Evolutionary conservation across 2,797 vertebrate genomes (phyloP), one percentile per base, ranked within the genome.

Genomic region (Xiphorhynchus erythropygius): DNA sequence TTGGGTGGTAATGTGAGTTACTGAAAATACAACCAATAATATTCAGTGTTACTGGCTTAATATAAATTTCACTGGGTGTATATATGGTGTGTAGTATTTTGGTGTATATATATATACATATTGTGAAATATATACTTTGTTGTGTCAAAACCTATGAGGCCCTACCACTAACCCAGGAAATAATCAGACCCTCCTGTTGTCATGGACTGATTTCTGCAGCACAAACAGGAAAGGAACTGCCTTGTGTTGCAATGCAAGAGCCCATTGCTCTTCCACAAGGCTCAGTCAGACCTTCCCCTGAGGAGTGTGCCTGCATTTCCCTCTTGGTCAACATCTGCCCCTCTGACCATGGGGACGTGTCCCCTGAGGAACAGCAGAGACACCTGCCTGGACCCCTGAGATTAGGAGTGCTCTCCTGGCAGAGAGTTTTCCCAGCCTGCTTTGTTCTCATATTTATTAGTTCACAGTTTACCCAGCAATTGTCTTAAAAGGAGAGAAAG

Each of bases 151-250:
- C 14, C 23, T 42, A 25, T 3, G 13, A 71, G 19, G 11, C 17
- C 12, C 13, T 47, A 15, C 13, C 33, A 21, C 21, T 6, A 13
- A 55, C 21, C 23, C 37, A 53, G 53, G 41, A 50, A 56, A 56
- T 47, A 63, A 52, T 5, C 19, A 33, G 57, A 10, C 37, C 7
- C 15, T 64, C 1, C 28, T 89, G 35, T 71, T 65, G 7, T 2
- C 49, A 33, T 0, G 0, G n/a, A 11, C 2, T 3, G 13, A 1
- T 30, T 84, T 77, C 60, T 80, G 24, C 35, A 63, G 15, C 2
- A 5, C 25, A 60, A 76, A 25, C 70, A 74, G 55, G 46, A 49
- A 60, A 71, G 46, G 33, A 64, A 2, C 37, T 80, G 50, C 33
- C 47, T 71, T 32, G 39, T 24, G 3, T 33, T n/a, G 14, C n/a